Percentiles rank a stretch among this genome's conserved stretches.
These are phyloP conservation scores for Pseudomyrmex dendroicus DNA, from an alignment of 1,140 invertebrate species.

Conservation along the genomic window DNA sequence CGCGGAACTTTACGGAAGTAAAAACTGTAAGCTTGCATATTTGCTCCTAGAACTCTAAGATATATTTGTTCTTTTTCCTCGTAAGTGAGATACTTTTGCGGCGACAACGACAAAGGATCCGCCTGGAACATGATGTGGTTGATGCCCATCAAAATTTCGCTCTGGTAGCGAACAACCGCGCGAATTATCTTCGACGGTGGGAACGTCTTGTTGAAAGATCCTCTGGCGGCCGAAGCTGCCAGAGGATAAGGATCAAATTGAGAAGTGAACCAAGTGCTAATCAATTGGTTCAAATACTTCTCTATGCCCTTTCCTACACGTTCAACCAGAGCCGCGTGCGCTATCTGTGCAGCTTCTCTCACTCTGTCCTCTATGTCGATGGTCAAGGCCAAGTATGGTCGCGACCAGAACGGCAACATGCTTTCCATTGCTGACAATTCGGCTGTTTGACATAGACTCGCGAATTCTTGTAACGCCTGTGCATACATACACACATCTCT, in stretches of 20 bases:
- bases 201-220: constrained; percentile 91
- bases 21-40: constrained; percentile 88
- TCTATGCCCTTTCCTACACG: constrained; percentile 91
- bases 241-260: constrained; percentile 93
- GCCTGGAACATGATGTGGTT: constrained; percentile 90
- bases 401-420: constrained; percentile 91
- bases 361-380: constrained; percentile 92
- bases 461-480: constrained; percentile 93
- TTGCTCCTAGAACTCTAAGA: constrained; percentile 88
- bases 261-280: constrained; percentile 91
- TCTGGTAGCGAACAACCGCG: constrained; percentile 91
- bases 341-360: constrained; percentile 89
- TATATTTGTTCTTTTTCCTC: constrained; percentile 92
- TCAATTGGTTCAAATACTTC: constrained; percentile 90
- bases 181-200: constrained; percentile 89
- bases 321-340: constrained; percentile 89
- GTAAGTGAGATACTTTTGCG: constrained; percentile 82
- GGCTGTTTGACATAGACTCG: constrained; percentile 87
- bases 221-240: constrained; percentile 89
- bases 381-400: constrained; percentile 90
- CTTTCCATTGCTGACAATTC: constrained; percentile 87
- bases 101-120: constrained; percentile 85
- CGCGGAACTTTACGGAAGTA: constrained; percentile 86
- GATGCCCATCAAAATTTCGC: constrained; percentile 91
- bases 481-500: constrained; percentile 2